Conservation (phyloP, 2,113 vertebrate genomes). For the Etia nguti region DNA sequence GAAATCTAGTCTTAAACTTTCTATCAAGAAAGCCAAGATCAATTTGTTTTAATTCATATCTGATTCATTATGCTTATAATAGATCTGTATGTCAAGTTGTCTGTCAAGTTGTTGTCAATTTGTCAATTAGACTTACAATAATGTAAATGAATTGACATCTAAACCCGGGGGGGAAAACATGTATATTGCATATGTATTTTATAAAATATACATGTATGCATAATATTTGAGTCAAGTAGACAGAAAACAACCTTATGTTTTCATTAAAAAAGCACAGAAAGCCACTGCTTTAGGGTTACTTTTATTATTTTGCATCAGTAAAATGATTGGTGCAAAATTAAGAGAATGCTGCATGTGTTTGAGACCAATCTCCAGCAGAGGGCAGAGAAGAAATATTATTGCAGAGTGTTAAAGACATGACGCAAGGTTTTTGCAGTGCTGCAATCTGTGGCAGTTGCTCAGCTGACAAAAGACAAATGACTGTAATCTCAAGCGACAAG, state of each 20-base stretch:
- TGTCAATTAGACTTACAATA: not conserved
- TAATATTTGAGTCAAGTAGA: not conserved
- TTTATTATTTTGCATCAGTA: not conserved
- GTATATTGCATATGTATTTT: not conserved
- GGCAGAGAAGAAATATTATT: constrained; percentile 60
- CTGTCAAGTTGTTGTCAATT: not conserved
- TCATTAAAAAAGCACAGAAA: not conserved
- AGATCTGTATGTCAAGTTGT: not conserved
- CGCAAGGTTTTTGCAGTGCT: not conserved
- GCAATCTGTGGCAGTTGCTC: not conserved
- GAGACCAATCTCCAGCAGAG: constrained; percentile 63
- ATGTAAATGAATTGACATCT: not conserved
- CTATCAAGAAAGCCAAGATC: not conserved
- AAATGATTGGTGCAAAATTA: not conserved
- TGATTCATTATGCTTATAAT: not conserved
- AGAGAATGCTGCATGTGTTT: constrained; percentile 15
- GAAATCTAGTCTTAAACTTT: not conserved
- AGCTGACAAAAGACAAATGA: not conserved
- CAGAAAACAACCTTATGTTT: not conserved
- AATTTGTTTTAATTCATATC: not conserved
- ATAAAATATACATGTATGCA: not conserved
- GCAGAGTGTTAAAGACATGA: not conserved
- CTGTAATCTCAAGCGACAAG: not conserved
- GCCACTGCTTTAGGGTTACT: not conserved
- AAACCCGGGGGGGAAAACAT: not conserved